Percentiles rank a stretch among this genome's conserved stretches.
These are phyloP conservation scores for Athene cunicularia DNA, from an alignment of 2,113 vertebrate species.

Conservation along the genomic window DNA sequence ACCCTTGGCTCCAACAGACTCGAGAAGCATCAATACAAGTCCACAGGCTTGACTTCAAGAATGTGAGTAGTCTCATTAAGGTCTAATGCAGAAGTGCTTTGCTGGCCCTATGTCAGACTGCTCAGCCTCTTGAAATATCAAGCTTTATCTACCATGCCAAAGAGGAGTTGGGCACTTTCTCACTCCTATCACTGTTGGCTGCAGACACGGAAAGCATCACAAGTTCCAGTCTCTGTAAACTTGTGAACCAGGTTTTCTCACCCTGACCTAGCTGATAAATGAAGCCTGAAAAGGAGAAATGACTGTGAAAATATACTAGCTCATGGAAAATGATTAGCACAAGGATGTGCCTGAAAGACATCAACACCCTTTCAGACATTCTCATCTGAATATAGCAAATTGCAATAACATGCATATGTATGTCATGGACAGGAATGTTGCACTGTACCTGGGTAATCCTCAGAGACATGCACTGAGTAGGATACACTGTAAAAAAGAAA, in stretches of 20 bases:
- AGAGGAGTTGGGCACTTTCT: background rate
- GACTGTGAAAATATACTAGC: background rate
- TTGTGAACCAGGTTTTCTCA: background rate
- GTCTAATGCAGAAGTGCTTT: background rate
- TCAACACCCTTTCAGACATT: background rate
- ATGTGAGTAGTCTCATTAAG: background rate
- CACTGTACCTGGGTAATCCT: slow-evolving; percentile 90
- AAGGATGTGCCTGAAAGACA: background rate
- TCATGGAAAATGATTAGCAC: background rate
- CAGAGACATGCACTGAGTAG: slow-evolving; percentile 89
- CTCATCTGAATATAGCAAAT: background rate
- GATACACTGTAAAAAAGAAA: slow-evolving; percentile 79
- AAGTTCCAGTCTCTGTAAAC: background rate
- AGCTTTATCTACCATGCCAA: background rate
- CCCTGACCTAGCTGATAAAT: slow-evolving; percentile 17
- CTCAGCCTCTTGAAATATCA: background rate
- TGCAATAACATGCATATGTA: background rate
- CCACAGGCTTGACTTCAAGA: background rate
- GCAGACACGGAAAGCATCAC: background rate
- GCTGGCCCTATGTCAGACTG: background rate
- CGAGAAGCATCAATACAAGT: background rate
- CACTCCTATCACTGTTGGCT: background rate
- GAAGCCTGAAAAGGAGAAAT: background rate
- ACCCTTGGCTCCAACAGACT: background rate
- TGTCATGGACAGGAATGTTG: background rate